Conservation (phyloP, 2,797 vertebrate species). For the Amblyopsis hoosieri region DNA sequence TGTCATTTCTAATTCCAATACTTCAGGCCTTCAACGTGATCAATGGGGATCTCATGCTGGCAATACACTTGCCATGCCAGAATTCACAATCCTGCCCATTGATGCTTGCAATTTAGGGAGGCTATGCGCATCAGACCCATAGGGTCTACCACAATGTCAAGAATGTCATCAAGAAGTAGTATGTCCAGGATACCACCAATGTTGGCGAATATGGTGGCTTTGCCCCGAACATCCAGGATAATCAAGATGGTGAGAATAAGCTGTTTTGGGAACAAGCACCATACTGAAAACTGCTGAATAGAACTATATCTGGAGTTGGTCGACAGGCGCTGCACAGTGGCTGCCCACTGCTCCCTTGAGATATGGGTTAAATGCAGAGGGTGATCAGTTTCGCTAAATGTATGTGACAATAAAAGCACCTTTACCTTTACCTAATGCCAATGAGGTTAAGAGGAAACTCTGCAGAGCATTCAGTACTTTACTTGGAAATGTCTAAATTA, state of each 20-base stretch:
- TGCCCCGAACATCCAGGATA: slow-evolving; percentile 96
- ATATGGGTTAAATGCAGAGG: too few relatives aligned
- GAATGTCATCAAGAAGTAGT: slow-evolving; percentile 95
- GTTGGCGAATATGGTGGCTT: slow-evolving; percentile 93
- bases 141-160: slow-evolving; percentile 99
- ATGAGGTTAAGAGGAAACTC: too few relatives aligned
- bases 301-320: too few relatives aligned
- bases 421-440: too few relatives aligned
- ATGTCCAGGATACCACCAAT: slow-evolving; percentile 94
- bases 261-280: too few relatives aligned
- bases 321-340: too few relatives aligned
- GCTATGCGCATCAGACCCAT: slow-evolving; percentile 91
- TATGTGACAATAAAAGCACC: too few relatives aligned
- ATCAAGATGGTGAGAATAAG: slow-evolving; percentile 86
- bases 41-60: slow-evolving; percentile 84
- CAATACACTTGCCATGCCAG: slow-evolving; percentile 97
- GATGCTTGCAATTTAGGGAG: slow-evolving; percentile 89
- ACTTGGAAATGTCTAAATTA: too few relatives aligned
- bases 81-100: slow-evolving; percentile 96
- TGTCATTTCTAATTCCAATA: not conserved
- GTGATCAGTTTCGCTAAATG: too few relatives aligned
- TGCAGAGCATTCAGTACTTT: too few relatives aligned
- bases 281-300: too few relatives aligned
- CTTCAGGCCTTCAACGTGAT: slow-evolving; percentile 83
- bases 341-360: too few relatives aligned